Conservation (phyloP, 2,888 invertebrate genomes). For the Dolomedes plantarius region DNA sequence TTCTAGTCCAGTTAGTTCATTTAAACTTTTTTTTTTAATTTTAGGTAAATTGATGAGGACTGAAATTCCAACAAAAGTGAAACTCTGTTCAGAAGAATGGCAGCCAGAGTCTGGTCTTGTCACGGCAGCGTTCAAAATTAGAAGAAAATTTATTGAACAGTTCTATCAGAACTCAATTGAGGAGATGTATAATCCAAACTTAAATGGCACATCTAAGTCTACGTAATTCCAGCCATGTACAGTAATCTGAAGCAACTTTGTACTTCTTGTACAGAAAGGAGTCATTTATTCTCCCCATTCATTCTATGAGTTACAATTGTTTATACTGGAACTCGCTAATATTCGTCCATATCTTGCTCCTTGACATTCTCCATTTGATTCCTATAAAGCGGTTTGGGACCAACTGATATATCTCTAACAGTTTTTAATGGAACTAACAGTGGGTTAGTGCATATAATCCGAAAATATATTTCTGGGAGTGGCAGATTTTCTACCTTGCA, state of each 20-base stretch:
- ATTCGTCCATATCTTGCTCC: too few relatives aligned
- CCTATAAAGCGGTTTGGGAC: too few relatives aligned
- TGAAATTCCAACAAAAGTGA: constrained; percentile 79
- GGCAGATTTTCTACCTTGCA: too few relatives aligned
- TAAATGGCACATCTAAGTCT: constrained; percentile 61
- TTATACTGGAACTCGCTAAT: too few relatives aligned
- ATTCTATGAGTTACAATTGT: too few relatives aligned
- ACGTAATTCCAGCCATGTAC: constrained; percentile 15
- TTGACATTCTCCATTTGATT: too few relatives aligned
- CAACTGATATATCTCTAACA: too few relatives aligned
- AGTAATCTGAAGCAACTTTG: background rate
- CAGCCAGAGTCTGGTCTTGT: constrained; percentile 79
- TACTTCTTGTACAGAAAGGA: background rate
- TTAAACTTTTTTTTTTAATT: background rate
- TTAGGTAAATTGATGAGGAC: constrained; percentile 76
- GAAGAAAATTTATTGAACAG: constrained; percentile 78
- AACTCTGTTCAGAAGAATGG: constrained; percentile 79
- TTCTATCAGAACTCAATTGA: constrained; percentile 77
- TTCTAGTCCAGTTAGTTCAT: too few relatives aligned
- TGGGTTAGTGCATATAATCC: too few relatives aligned
- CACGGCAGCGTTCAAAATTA: constrained; percentile 80
- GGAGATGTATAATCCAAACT: constrained; percentile 76
- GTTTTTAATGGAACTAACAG: too few relatives aligned
- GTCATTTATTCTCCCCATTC: too few relatives aligned
- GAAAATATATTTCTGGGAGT: too few relatives aligned